Evolutionary conservation across 2,888 invertebrate genomes (phyloP).

Genomic region (Philereme transversata): DNA sequence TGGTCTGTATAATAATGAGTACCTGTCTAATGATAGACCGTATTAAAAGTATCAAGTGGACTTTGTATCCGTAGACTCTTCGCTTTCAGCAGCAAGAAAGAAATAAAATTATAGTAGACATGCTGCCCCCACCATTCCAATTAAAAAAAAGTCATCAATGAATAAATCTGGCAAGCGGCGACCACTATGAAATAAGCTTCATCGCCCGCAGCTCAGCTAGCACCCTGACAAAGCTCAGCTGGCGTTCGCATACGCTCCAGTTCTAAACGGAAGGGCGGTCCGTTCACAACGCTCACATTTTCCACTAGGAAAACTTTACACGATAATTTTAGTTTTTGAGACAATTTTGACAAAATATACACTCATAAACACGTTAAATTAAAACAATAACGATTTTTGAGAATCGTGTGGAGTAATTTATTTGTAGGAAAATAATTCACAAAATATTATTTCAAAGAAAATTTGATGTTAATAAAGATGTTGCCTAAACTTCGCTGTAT

Average conservation of each 20-base stretch:
- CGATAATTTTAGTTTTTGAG: slow-evolving; percentile 14
- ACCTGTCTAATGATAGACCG: too few species aligned
- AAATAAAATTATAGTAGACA: too few species aligned
- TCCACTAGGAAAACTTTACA: slow-evolving; percentile 29
- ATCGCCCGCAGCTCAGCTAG: slow-evolving; percentile 15
- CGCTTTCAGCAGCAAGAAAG: too few species aligned
- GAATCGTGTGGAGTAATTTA: neutral
- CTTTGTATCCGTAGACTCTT: too few species aligned
- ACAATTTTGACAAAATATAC: neutral
- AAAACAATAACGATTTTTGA: neutral
- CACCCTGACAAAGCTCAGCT: slow-evolving; percentile 38
- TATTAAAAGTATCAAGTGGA: too few species aligned
- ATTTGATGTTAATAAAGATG: neutral
- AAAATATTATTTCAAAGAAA: neutral
- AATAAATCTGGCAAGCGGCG: slow-evolving; percentile 3
- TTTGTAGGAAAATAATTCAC: slow-evolving; percentile 1
- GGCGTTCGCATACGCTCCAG: slow-evolving; percentile 53
- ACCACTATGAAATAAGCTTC: slow-evolving; percentile 33
- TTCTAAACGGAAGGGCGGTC: slow-evolving; percentile 52
- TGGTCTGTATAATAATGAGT: too few species aligned
- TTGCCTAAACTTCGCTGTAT: neutral
- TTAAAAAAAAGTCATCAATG: slow-evolving; percentile 2
- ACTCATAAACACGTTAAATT: neutral
- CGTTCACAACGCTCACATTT: slow-evolving; percentile 45
- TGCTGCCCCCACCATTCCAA: too few species aligned